Evolutionary conservation across 1,140 invertebrate species (phyloP), one percentile per base, ranked within the genome.

Genomic region (Anastrepha ludens): DNA sequence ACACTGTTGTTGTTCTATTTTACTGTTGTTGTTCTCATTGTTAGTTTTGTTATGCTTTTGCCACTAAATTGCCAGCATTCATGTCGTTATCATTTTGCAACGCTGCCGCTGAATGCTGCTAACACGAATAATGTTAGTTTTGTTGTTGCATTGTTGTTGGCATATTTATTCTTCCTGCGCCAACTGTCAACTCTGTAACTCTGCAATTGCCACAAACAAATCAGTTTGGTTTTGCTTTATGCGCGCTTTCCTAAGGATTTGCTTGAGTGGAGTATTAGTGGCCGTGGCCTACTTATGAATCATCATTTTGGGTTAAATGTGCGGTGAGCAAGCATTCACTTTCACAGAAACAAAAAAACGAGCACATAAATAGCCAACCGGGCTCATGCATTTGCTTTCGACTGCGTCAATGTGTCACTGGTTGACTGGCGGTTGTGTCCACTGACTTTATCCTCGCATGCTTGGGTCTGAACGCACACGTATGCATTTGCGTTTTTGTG

Each of bases 231-330:
- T 74, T 44, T 50, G 13, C 70, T n/a, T 64, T 64, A 47, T 17
- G 39, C 13, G 15, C 39, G 17, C 39, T 50, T 41, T 50, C 41
- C 4, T 6, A 44, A 74, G 44, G 44, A 74, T 50, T 2, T 8
- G 70, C 44, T 74, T 74, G 70, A 74, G 44, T n/a, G 44, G 44
- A 3, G 70, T 44, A 5, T n/a, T n/a, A 44, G 11, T n/a, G 44
- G 70, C 70, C 70, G 15, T 74, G 70, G 70, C 70, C 70, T 74
- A 74, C 44, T 74, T 74, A 74, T 50, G 70, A 74, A 74, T 74
- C 44, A 74, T 47, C 44, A 74, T 74, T 74, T 74, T 47, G 47
- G 70, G 44, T 47, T 74, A 74, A 74, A 74, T 74, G 70, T 50
- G 5, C 41, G 39, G 44, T 70, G 39, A 3, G 4, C 0, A 39